Base-by-base conservation (phyloP, 1,140 invertebrate genomes). In the Hylyphantes graminicola region DNA sequence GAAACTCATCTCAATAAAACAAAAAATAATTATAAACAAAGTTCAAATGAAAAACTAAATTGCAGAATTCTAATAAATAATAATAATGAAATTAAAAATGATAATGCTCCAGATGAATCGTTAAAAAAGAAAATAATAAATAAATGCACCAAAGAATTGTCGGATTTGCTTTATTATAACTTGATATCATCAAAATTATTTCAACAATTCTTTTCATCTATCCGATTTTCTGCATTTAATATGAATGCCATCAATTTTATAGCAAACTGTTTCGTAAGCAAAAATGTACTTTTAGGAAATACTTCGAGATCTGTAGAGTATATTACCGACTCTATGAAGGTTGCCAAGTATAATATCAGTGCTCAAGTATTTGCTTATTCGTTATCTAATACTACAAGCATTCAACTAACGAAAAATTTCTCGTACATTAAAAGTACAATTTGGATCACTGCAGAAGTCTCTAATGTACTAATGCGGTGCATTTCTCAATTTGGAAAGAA, bases 101-200 rank as follows among this genome's bases (percentile, higher is more conserved):
- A 80, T 11, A 17, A 61, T 50, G 15, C 1, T 2, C 50, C 55
- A 17, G 17, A 50, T 51, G 54, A 64, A 17, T 13, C 7, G 59
- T 17, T 61, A 50, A 70, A 48, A 11, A 70, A 61, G 11, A 70
- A 80, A 55, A n/a, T 80, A 2, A 12, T 54, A 11, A n/a, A 80
- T 12, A 19, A 21, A 17, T 80, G 77, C 19, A 70, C 77, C 15
- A 67, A 65, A 13, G 17, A 50, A 19, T 65, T 78, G 6, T 78
- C 76, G 55, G 63, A 78, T 50, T 50, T 70, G 51, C 53, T 80
- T 6, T 70, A 57, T 51, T 80, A 80, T 70, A 70, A 80, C 57
- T 70, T 80, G 17, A 50, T 70, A 9, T 80, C 77, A 50, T 80
- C 77, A 50, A 80, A 80, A 17, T 70, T 70, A 70, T 80, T 80